Evolutionary conservation across 2,888 invertebrate species (phyloP), one percentile per base, ranked within the genome.

Genomic region (Bhutanitis thaidina): DNA sequence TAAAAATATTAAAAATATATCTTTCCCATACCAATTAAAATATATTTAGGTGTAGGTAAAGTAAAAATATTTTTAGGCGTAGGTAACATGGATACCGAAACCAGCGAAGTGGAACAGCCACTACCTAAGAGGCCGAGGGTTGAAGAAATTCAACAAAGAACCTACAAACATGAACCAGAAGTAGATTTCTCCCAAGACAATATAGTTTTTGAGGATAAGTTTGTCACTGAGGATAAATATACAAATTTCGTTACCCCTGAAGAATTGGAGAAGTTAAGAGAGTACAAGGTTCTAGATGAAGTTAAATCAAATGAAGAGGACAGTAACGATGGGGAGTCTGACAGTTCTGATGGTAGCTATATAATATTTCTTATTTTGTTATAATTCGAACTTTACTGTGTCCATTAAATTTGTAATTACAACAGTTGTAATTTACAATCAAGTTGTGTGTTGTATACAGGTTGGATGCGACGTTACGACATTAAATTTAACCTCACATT

Each of bases 271-370:
- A 74, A 71, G 45, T 63, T 90, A 3, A 67, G 75, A 41, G 85
- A 90, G 62, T 89, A 88, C 60, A 74, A 81, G 53, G 83, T 90
- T 0, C 60, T 90, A 45, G 90, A 90, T 52, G 90, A 90, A 60
- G 81, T 87, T 3, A 83, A 78, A 56, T 79, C 81, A 0, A 79
- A 86, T 15, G 87, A 88, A 46, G 85, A 82, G 37, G 84, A 86
- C 54, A 83, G 79, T 60, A 79, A 80, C 7, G 82, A 80, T 40
- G 85, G 80, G 5, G 79, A 86, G 29, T 65, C 67, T 5, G 60
- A 64, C 27, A 79, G 74, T 53, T 81, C 82, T 54, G 80, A 80
- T 57, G 84, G 82, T 83, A 80, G 38, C 55, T 59, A 37, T 16
- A 20, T 47, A 12, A 12, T 34, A 10, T 34, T 34, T 13, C 7